Percentiles rank a stretch among this genome's conserved stretches.
Evolutionary conservation across 2,113 vertebrate species (phyloP).

Genomic region (Nyctereutes procyonoides): DNA sequence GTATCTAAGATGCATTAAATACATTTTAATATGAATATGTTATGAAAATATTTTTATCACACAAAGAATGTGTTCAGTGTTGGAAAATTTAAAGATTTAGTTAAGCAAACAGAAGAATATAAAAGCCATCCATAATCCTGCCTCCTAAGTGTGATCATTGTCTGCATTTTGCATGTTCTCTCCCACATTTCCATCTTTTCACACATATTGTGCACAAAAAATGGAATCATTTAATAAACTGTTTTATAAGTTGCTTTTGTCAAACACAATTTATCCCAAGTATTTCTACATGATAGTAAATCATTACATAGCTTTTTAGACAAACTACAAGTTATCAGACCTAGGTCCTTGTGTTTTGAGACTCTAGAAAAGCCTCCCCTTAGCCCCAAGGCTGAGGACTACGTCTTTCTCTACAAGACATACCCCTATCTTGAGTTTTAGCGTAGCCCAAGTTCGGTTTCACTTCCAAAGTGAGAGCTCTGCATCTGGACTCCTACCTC

Average conservation of each 20-base stretch:
- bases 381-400: background rate
- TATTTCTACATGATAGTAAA: background rate
- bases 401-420: background rate
- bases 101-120: conserved; percentile 16
- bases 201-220: background rate
- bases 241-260: background rate
- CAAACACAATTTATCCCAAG: background rate
- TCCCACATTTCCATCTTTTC: background rate
- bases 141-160: background rate
- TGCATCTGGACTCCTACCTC: background rate
- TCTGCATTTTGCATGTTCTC: conserved; percentile 23
- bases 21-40: background rate
- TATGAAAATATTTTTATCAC: background rate
- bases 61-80: background rate
- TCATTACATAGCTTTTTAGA: background rate
- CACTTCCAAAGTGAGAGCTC: background rate
- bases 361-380: background rate
- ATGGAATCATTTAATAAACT: background rate
- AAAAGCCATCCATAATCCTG: background rate
- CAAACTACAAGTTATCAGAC: background rate
- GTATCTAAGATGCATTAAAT: background rate
- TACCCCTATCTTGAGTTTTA: background rate
- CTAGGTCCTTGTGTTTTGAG: background rate
- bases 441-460: background rate
- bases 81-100: conserved; percentile 5